phyloP scores from a whole-genome alignment of 2,888 invertebrate species.

The Calephelis perditalis region DNA sequence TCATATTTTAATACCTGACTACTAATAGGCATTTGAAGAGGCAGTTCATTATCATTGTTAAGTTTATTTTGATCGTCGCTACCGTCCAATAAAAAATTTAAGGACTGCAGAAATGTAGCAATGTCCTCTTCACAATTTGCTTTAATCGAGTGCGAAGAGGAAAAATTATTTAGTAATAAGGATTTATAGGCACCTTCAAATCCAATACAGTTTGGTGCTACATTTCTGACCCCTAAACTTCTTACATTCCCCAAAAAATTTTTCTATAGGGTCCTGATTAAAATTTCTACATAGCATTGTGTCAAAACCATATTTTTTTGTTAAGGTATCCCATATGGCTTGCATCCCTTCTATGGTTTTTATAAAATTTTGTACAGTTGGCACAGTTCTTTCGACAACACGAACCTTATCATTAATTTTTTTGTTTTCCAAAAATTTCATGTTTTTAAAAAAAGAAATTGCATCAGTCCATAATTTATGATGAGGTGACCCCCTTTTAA shows the following conservation, averaged over 20 bases:
- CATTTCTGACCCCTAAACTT: slow-evolving; percentile 20
- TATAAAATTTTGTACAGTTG: slow-evolving; percentile 11
- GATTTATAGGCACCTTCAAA: slow-evolving; percentile 19
- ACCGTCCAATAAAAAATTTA: slow-evolving; percentile 1
- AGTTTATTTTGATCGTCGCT: background rate
- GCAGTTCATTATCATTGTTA: background rate
- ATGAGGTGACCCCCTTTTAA: slow-evolving; percentile 26
- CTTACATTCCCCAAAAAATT: slow-evolving; percentile 21
- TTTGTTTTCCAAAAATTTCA: slow-evolving; percentile 6
- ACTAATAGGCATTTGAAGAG: background rate
- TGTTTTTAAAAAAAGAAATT: slow-evolving; percentile 5
- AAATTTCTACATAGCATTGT: slow-evolving; percentile 2
- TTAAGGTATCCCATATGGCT: background rate
- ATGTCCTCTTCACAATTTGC: slow-evolving; percentile 18
- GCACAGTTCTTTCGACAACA: background rate
- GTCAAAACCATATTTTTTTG: slow-evolving; percentile 2
- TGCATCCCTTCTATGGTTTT: background rate
- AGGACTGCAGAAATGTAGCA: slow-evolving; percentile 2
- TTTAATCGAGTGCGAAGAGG: slow-evolving; percentile 13
- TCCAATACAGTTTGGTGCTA: slow-evolving; percentile 13
- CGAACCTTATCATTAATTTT: background rate
- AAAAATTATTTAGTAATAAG: slow-evolving; percentile 20
- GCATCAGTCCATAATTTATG: slow-evolving; percentile 2
- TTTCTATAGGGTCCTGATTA: slow-evolving; percentile 22
- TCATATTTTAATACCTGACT: background rate